A percentile compares a stretch with the other conserved stretches of the same genome.
These are phyloP conservation scores for Molanna angustata DNA, from an alignment of 2,888 invertebrate genomes.

Conservation along the genomic window DNA sequence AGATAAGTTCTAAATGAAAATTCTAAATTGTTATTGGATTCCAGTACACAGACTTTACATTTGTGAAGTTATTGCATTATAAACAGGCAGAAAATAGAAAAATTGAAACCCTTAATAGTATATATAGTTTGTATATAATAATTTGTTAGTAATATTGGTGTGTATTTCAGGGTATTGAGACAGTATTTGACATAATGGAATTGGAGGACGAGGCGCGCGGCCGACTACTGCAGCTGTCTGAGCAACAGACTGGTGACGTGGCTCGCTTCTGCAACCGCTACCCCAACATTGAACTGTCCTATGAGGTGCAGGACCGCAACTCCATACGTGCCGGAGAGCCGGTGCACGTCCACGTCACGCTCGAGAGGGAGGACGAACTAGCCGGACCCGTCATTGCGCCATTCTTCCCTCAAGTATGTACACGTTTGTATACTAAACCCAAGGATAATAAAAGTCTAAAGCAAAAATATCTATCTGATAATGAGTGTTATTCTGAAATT, in stretches of 20 bases:
- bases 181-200: slow-evolving; percentile 95
- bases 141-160: not conserved
- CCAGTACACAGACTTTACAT: too few species aligned
- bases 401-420: slow-evolving; percentile 86
- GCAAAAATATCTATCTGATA: too few species aligned
- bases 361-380: slow-evolving; percentile 96
- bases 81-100: too few species aligned
- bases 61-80: too few species aligned
- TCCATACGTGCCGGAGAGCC: slow-evolving; percentile 71
- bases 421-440: too few species aligned
- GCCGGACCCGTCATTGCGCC: slow-evolving; percentile 97
- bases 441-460: too few species aligned
- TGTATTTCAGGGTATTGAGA: slow-evolving; percentile 66
- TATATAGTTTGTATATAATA: too few species aligned
- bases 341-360: slow-evolving; percentile 82
- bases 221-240: slow-evolving; percentile 73
- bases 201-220: slow-evolving; percentile 87
- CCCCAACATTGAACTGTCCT: slow-evolving; percentile 95
- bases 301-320: slow-evolving; percentile 66
- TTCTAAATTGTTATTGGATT: too few species aligned
- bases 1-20: too few species aligned
- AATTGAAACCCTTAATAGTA: too few species aligned
- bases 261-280: slow-evolving; percentile 98
- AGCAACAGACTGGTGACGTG: slow-evolving; percentile 94
- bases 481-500: too few species aligned